These are phyloP conservation scores for Petrocephalus schoutedeni DNA, from an alignment of 2,797 vertebrate species.

Conservation along the genomic window DNA sequence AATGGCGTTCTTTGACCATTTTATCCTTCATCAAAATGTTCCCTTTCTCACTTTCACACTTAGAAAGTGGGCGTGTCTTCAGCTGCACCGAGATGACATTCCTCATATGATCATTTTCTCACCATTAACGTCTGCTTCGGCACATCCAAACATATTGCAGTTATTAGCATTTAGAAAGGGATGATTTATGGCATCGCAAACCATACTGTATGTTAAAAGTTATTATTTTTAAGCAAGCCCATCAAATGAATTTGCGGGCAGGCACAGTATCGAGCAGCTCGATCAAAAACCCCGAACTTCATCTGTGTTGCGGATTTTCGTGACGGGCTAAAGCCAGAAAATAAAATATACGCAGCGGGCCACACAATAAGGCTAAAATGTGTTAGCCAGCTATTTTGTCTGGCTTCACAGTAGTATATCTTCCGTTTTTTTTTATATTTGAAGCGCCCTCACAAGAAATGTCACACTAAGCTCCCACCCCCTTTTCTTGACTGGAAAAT, in stretches of 20 bases:
- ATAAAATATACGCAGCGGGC: slow-evolving; percentile 10
- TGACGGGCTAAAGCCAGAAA: background rate
- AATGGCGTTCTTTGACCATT: background rate
- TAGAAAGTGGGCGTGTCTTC: background rate
- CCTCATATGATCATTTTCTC: background rate
- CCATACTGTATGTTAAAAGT: background rate
- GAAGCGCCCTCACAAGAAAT: slow-evolving; percentile 17
- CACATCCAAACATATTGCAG: background rate
- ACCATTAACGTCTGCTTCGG: background rate
- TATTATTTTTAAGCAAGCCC: background rate
- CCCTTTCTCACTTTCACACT: background rate
- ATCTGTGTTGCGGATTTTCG: background rate
- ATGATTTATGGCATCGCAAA: slow-evolving; percentile 2
- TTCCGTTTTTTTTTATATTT: slow-evolving; percentile 16
- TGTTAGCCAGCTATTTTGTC: slow-evolving; percentile 18
- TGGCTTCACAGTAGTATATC: background rate
- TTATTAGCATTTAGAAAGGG: background rate
- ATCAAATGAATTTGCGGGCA: background rate
- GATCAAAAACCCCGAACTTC: background rate
- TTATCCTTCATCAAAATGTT: background rate
- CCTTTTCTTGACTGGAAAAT: slow-evolving; percentile 25
- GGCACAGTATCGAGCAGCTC: background rate
- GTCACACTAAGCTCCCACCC: slow-evolving; percentile 11
- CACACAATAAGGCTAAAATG: slow-evolving; percentile 13
- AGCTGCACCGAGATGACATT: background rate